Conservation (phyloP, 2,797 vertebrate species). For the Nasua narica region DNA sequence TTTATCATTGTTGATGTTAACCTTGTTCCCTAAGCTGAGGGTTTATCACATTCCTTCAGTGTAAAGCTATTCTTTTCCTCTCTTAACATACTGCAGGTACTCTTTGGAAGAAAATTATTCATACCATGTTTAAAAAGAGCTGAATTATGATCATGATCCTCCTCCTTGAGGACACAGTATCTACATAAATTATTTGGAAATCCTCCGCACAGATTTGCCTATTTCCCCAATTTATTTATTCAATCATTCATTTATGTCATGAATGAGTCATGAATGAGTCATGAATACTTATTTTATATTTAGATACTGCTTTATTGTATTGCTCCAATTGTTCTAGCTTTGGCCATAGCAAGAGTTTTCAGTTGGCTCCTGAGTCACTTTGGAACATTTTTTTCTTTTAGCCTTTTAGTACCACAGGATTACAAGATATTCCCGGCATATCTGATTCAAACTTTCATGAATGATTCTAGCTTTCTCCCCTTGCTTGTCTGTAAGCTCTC, state of each 20-base stretch:
- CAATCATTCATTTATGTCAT: background rate
- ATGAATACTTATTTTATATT: background rate
- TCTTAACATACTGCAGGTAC: background rate
- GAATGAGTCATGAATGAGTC: background rate
- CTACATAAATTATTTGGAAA: background rate
- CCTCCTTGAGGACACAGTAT: background rate
- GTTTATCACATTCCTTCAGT: background rate
- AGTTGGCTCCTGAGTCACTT: background rate
- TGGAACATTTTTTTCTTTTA: background rate
- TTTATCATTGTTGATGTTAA: background rate
- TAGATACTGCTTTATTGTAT: background rate
- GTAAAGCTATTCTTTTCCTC: background rate
- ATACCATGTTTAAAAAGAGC: background rate
- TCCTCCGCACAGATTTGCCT: background rate
- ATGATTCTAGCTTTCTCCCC: background rate
- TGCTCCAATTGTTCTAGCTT: background rate
- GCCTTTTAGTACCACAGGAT: background rate
- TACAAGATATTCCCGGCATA: background rate
- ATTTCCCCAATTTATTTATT: background rate
- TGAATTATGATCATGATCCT: background rate
- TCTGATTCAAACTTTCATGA: background rate
- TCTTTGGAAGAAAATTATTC: background rate
- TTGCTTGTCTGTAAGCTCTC: background rate
- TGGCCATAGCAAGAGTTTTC: background rate
- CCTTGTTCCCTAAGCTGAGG: background rate